Conservation (phyloP, 1,140 invertebrate genomes). For the Pentalonia nigronervosa region DNA sequence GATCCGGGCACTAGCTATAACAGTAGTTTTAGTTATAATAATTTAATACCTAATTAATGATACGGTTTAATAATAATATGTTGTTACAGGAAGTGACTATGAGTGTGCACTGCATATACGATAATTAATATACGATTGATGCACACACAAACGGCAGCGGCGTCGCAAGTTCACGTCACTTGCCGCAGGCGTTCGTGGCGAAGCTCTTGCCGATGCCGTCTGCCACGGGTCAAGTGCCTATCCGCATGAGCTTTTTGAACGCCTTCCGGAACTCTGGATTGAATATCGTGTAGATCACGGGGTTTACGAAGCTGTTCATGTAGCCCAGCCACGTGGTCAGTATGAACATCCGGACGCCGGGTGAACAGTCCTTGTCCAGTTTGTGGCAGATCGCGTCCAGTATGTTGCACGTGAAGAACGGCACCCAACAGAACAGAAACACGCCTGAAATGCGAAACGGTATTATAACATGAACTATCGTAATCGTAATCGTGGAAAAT, state of each 20-base stretch:
- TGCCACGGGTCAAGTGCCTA: conserved; percentile 63
- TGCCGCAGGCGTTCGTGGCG: background rate
- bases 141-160: background rate
- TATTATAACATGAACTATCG: too few species aligned
- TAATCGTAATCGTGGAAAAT: too few species aligned
- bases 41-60: background rate
- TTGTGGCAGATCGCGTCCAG: conserved; percentile 95
- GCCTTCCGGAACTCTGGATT: conserved; percentile 99
- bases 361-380: conserved; percentile 79
- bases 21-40: background rate
- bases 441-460: conserved; percentile 72
- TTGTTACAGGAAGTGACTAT: background rate
- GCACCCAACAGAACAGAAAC: conserved; percentile 98
- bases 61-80: background rate
- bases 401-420: conserved; percentile 98
- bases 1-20: background rate
- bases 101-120: background rate
- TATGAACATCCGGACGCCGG: conserved; percentile 89
- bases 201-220: conserved; percentile 32
- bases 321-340: conserved; percentile 98
- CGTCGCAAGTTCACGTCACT: background rate
- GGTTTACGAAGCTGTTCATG: conserved; percentile 98
- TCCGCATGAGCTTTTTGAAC: conserved; percentile 89
- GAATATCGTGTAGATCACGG: conserved; percentile 99
- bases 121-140: too few species aligned